These are phyloP conservation scores for Pseudomugil gertrudae DNA, from an alignment of 2,797 vertebrate species.

Conservation along the genomic window DNA sequence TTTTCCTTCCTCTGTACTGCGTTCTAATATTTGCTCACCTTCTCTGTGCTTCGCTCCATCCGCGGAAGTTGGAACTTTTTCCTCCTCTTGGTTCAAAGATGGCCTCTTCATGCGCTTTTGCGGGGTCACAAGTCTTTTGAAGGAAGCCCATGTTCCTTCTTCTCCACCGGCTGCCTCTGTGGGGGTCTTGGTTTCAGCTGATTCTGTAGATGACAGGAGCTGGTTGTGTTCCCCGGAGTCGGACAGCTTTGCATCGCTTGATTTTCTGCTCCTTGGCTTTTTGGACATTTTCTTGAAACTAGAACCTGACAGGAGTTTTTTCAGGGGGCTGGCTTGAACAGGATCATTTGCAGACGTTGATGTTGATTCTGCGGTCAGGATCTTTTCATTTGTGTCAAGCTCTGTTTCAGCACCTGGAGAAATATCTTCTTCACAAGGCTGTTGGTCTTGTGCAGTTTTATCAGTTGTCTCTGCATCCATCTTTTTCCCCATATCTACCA, in stretches of 20 bases:
- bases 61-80: constrained; percentile 52
- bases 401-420: constrained; percentile 38
- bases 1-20: constrained; percentile 84
- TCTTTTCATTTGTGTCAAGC: constrained; percentile 43
- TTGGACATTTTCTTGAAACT: constrained; percentile 88
- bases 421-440: constrained; percentile 42
- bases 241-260: constrained; percentile 77
- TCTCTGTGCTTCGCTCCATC: constrained; percentile 81
- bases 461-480: constrained; percentile 42
- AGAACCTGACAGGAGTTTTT: constrained; percentile 86
- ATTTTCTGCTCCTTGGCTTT: constrained; percentile 85
- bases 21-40: constrained; percentile 81
- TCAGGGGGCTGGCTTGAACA: constrained; percentile 89
- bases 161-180: constrained; percentile 82
- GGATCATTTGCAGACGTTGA: constrained; percentile 63
- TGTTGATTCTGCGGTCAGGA: constrained; percentile 16
- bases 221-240: constrained; percentile 75
- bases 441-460: constrained; percentile 34
- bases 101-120: constrained; percentile 85
- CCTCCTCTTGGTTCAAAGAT: constrained; percentile 65
- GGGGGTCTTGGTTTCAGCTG: constrained; percentile 80
- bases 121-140: constrained; percentile 92
- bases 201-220: constrained; percentile 73
- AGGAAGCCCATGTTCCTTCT: constrained; percentile 89
- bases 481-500: constrained; percentile 47